A percentile compares a stretch with the other conserved stretches of the same genome.
phyloP scores from a whole-genome alignment of 2,797 vertebrate genomes.

The Cuculus canorus region DNA sequence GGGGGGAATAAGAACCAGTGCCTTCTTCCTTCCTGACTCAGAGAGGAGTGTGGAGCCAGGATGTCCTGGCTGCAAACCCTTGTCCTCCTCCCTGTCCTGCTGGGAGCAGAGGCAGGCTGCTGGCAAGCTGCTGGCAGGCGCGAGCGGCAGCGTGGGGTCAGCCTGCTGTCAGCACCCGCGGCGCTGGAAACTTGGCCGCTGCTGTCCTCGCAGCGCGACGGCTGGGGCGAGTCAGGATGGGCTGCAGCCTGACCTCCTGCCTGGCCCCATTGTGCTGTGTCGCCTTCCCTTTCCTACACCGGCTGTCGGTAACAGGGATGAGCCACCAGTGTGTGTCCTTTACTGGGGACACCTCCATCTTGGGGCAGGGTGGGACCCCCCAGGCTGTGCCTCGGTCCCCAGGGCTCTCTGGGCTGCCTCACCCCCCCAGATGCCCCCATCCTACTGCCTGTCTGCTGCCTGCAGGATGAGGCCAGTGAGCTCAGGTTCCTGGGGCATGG shows the following conservation, averaged over 20 bases:
- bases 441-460: neutral
- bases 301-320: conserved; percentile 3
- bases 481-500: neutral
- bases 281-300: conserved; percentile 66
- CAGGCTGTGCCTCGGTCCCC: neutral
- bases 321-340: neutral
- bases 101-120: neutral
- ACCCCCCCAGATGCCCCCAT: neutral
- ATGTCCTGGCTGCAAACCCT: conserved; percentile 57
- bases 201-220: neutral
- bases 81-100: neutral
- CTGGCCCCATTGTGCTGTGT: conserved; percentile 64
- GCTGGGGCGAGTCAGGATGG: conserved; percentile 64
- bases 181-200: conserved; percentile 66
- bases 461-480: rapidly evolving
- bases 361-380: neutral
- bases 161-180: neutral
- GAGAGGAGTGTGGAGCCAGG: neutral
- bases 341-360: neutral
- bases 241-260: conserved; percentile 73
- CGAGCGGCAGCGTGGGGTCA: neutral
- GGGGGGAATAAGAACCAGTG: neutral
- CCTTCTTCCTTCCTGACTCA: conserved; percentile 61
- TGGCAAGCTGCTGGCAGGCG: too few relatives aligned
- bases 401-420: neutral